phyloP scores from a whole-genome alignment of 2,113 vertebrate species.

The Struthidea cinerea region DNA sequence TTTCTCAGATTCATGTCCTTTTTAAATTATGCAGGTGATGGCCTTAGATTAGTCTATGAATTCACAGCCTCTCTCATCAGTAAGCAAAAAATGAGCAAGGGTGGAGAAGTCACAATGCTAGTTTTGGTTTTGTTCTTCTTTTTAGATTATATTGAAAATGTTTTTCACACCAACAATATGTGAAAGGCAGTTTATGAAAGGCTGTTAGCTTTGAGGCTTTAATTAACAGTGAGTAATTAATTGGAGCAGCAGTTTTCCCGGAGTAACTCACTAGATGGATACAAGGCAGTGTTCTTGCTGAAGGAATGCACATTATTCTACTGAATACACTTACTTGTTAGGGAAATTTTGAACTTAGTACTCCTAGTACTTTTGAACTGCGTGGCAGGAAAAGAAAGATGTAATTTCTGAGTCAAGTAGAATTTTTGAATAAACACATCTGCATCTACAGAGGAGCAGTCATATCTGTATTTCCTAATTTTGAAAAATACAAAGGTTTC shows the following conservation, averaged over 20 bases:
- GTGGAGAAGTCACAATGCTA: neutral
- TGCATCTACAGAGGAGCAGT: neutral
- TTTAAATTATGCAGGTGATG: neutral
- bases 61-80: neutral
- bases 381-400: neutral
- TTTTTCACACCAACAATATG: neutral
- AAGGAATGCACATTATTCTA: neutral
- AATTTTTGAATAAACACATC: neutral
- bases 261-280: neutral
- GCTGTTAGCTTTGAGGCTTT: neutral
- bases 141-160: neutral
- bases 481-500: neutral
- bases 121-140: neutral
- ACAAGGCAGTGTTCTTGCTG: neutral
- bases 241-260: accelerated
- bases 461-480: neutral
- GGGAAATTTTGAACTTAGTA: neutral
- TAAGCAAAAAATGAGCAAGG: neutral
- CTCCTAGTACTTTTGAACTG: neutral
- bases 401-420: neutral
- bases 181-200: neutral
- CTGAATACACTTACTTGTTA: neutral
- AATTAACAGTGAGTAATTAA: neutral
- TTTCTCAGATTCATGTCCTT: neutral
- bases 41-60: neutral